These are phyloP conservation scores for Lottia scabra DNA, from an alignment of 2,888 invertebrate genomes.

Conservation along the genomic window DNA sequence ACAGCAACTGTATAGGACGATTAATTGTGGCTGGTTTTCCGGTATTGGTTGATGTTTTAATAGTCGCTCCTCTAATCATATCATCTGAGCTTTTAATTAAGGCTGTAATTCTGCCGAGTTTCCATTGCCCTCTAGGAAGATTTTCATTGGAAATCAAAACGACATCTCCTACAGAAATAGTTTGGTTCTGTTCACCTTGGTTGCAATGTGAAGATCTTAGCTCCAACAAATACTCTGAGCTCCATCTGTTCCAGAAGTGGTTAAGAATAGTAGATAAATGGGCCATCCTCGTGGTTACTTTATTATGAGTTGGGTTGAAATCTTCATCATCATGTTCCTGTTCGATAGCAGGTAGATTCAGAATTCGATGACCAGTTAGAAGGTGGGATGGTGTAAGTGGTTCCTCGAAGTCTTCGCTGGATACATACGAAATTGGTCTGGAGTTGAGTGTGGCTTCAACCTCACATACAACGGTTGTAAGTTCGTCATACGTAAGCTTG, in stretches of 20 bases:
- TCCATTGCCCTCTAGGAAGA: not conserved
- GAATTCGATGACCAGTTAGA: too few relatives aligned
- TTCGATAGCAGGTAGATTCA: too few relatives aligned
- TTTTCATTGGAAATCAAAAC: not conserved
- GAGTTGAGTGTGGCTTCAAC: too few relatives aligned
- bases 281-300: not conserved
- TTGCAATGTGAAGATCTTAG: too few relatives aligned
- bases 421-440: too few relatives aligned
- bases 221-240: too few relatives aligned
- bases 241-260: too few relatives aligned
- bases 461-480: too few relatives aligned
- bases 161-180: not conserved
- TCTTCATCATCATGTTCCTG: not conserved
- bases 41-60: not conserved
- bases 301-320: not conserved
- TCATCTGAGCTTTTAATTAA: not conserved
- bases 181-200: not conserved
- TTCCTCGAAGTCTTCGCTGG: too few relatives aligned
- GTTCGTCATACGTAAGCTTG: too few relatives aligned
- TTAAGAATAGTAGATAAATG: too few relatives aligned
- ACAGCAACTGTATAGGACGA: not conserved
- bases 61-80: not conserved
- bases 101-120: not conserved
- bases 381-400: too few relatives aligned
- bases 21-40: not conserved